Base-by-base conservation (phyloP, 1,140 invertebrate genomes). In the Bradysia coprophila region DNA sequence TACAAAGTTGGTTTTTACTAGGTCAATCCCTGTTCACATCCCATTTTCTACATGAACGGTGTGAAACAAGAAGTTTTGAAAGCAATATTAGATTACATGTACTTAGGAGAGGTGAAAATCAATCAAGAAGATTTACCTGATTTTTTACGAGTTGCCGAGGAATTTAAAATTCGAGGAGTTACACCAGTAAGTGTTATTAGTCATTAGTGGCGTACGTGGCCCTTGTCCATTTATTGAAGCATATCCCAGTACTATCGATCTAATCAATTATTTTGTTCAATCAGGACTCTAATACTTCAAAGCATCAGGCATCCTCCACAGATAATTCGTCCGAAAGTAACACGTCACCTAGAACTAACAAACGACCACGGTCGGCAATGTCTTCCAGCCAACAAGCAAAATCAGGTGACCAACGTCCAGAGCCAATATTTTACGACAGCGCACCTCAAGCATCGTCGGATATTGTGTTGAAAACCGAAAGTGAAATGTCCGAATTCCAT, bases 51-150 rank as follows among this genome's bases (percentile, higher is more conserved):
- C 48, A 65, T 86, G 50, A 76, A 80, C 53, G 81, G 85, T 69
- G 76, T 87, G 13, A 69, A 73, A 22, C 78, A 76, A 49, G 73
- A 76, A 50, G 78, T 86, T 58, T 64, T 88, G 43, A 73, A 76
- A 50, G 78, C 81, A 46, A 69, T 88, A 24, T 62, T 86, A 46
- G 77, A 83, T 55, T 86, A 85, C 57, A 84, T 86, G 75, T 89
- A 89, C 55, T 71, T 76, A 43, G 84, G 84, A 11, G 83, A 87
- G 62, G 83, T 88, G 4, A 84, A 84, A 59, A 81, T 89, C 20
- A 72, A 78, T 41, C 76, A 84, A 55, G 78, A 79, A 39, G 81
- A 87, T 59, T 61, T 89, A 40, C 70, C 76, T 36, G 73, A 75
- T 2, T 81, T 88, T 62, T 59, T 88, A 44, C 72, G 80, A 51